phyloP scores from a whole-genome alignment of 2,113 vertebrate species.

The Sterna hirundo region DNA sequence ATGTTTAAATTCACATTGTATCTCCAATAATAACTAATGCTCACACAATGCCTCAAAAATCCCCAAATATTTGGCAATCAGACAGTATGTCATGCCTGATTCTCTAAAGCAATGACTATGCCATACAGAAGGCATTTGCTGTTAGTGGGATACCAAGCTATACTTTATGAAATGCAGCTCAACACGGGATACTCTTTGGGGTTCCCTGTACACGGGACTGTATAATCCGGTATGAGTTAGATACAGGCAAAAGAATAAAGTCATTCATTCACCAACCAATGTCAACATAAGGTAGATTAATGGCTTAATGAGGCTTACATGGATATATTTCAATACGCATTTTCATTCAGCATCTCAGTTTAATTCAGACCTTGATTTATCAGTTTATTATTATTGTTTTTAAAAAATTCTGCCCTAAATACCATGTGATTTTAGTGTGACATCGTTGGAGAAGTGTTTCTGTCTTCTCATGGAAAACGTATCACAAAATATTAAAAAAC shows the following conservation, averaged over 20 bases:
- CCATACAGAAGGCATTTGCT: not conserved
- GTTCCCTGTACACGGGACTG: not conserved
- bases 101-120: not conserved
- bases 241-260: not conserved
- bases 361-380: not conserved
- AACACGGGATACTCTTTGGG: not conserved
- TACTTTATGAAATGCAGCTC: not conserved
- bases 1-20: not conserved
- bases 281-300: not conserved
- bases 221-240: not conserved
- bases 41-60: not conserved
- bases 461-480: not conserved
- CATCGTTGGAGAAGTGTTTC: not conserved
- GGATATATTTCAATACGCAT: not conserved
- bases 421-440: not conserved
- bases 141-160: not conserved
- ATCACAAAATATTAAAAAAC: not conserved
- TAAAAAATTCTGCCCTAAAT: not conserved
- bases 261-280: not conserved
- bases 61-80: not conserved
- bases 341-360: not conserved
- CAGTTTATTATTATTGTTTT: not conserved
- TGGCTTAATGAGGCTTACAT: not conserved
- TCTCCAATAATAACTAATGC: not conserved
- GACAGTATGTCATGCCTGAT: not conserved